Evolutionary conservation across 37 sponge, comb jelly and placozoan genomes (phyloP).

Genomic region (Beroe ovata): DNA sequence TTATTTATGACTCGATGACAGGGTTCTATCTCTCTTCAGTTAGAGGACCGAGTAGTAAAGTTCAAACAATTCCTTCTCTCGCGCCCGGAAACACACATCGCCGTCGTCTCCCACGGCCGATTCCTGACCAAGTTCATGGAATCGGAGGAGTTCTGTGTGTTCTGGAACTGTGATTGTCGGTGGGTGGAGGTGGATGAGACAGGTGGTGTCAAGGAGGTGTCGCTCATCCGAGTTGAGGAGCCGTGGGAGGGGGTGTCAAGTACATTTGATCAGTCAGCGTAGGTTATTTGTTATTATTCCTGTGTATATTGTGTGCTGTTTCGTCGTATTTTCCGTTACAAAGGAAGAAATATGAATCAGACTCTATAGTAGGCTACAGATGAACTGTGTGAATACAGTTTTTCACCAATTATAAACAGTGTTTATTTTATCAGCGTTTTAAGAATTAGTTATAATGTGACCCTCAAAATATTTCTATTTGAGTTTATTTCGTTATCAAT

Average conservation of each 20-base stretch:
- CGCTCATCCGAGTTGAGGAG: neutral
- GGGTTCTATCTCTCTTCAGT: constrained; percentile 20
- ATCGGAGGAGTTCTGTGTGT: neutral
- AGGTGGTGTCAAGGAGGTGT: neutral
- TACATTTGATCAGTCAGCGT: too few species aligned
- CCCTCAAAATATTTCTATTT: too few species aligned
- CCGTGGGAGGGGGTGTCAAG: neutral
- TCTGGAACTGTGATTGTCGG: constrained; percentile 3
- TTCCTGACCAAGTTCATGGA: neutral
- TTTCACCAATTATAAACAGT: too few species aligned
- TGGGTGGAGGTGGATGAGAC: neutral
- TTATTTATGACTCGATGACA: neutral
- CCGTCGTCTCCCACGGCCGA: constrained; percentile 45
- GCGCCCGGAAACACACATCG: neutral
- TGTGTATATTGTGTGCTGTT: too few species aligned
- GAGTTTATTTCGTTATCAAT: too few species aligned
- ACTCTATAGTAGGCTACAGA: too few species aligned
- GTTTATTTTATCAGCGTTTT: too few species aligned
- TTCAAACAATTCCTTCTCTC: neutral
- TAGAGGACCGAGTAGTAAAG: neutral
- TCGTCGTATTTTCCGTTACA: too few species aligned
- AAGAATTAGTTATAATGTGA: too few species aligned
- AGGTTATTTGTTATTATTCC: too few species aligned
- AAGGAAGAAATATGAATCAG: too few species aligned
- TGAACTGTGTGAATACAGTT: too few species aligned